Conservation (phyloP, 2,113 vertebrate species). For the Psilopogon haemacephalus region DNA sequence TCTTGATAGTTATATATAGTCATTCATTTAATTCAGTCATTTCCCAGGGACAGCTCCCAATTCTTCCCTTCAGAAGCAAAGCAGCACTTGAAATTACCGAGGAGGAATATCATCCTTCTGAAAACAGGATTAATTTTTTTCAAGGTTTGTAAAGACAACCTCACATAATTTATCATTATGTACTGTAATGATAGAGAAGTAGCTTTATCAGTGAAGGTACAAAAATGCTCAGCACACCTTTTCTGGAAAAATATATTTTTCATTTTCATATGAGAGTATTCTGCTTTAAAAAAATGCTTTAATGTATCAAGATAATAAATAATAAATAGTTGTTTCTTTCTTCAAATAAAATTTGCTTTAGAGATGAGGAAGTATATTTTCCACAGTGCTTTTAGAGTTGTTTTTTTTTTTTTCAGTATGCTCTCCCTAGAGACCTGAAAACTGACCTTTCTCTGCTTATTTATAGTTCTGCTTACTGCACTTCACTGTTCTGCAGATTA, state of each 20-base stretch:
- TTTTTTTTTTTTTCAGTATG: background rate
- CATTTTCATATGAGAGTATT: background rate
- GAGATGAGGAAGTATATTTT: background rate
- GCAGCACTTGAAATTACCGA: background rate
- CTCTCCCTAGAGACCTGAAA: background rate
- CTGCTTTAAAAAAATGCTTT: background rate
- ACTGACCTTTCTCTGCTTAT: background rate
- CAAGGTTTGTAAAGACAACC: background rate
- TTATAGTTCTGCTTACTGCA: slow-evolving; percentile 21
- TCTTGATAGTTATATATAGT: slow-evolving; percentile 20
- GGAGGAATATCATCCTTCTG: background rate
- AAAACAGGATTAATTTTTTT: background rate
- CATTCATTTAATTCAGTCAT: slow-evolving; percentile 11
- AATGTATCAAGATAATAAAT: background rate
- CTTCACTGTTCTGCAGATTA: background rate
- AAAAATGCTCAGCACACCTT: background rate
- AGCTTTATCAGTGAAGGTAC: background rate
- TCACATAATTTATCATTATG: background rate
- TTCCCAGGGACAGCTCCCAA: background rate
- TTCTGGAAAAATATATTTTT: background rate
- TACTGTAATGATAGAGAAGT: background rate
- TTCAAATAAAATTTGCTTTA: background rate
- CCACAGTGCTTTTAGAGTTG: background rate
- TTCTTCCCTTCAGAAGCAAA: background rate
- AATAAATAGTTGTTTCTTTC: background rate